Evolutionary conservation across 2,797 vertebrate genomes (phyloP).

Genomic region (Myripristis jacobus): DNA sequence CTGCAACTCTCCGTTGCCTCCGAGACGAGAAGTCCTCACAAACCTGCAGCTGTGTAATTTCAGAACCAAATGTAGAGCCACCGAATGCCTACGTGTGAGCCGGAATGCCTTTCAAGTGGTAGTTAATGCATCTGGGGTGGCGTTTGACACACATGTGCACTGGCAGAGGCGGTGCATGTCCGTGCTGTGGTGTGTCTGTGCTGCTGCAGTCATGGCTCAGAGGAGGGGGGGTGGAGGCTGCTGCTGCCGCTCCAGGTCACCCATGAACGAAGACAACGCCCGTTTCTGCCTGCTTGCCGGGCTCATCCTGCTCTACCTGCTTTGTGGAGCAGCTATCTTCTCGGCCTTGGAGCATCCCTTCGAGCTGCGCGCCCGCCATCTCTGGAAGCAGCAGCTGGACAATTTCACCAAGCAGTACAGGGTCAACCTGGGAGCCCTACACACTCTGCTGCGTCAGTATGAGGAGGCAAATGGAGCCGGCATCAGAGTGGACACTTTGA

Average conservation of each 20-base stretch:
- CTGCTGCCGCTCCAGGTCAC: constrained; percentile 79
- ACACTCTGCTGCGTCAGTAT: constrained; percentile 82
- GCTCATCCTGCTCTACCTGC: constrained; percentile 85
- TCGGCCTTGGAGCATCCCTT: constrained; percentile 84
- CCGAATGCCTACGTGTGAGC: neutral
- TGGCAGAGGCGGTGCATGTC: constrained; percentile 56
- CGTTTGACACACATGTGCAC: constrained; percentile 14
- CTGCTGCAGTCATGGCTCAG: constrained; percentile 81
- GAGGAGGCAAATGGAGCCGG: constrained; percentile 84
- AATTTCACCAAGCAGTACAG: constrained; percentile 82
- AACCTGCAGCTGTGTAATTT: neutral
- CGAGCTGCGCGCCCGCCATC: constrained; percentile 78
- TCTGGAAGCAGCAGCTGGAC: constrained; percentile 82
- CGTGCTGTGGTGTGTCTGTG: constrained; percentile 56
- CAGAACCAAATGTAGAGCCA: neutral
- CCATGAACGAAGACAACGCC: constrained; percentile 86
- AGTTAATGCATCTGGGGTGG: constrained; percentile 9
- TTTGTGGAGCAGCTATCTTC: constrained; percentile 86
- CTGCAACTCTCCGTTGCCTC: neutral
- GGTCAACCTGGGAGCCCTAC: constrained; percentile 76
- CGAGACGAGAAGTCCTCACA: neutral
- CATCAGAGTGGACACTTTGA: constrained; percentile 79
- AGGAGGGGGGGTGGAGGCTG: constrained; percentile 73
- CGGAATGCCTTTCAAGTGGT: neutral
- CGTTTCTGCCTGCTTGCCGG: constrained; percentile 85